Base-by-base conservation (phyloP, 1,140 invertebrate genomes). In the Andrena cerasifolii region DNA sequence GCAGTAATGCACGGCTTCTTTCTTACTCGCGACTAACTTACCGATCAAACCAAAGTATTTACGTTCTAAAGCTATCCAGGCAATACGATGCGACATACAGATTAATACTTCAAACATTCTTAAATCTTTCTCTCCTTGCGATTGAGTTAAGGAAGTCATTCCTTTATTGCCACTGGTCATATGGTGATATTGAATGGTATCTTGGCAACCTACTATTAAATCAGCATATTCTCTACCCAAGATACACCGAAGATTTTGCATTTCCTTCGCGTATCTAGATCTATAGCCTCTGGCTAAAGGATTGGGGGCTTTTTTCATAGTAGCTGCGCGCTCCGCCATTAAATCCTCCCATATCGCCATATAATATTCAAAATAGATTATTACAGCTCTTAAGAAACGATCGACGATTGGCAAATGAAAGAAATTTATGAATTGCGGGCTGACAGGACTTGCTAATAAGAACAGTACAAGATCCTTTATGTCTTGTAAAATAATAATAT, bases 381-480 rank as follows among this genome's bases (percentile, higher is more conserved):
- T 94, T 33, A 94, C 90, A 18, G 94, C 93, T 79, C 95, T 92
- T 66, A 95, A 88, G 87, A 95, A 95, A 81, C 93, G 91, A 81
- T 96, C 95, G 1, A 94, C 93, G 10, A 93, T 91, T 24, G 92
- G 89, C 7, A 93, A 87, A 79, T 95, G 95, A 49, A 95, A 91
- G 78, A 94, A 93, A 45, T 93, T 91, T 53, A 95, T 93, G 70
- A 95, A 93, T 80, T 94, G 91, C 2, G 92, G 85, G 51, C 93
- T 94, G 72, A 95, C 88, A 78, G 94, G 92, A 54, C 87, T 90
- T 24, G 89, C 76, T 14, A 94, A 91, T 2, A 94, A 92, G 86
- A 92, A 95, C 66, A 96, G 66, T 2, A 94, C 94, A 31, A 96
- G 92, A 85, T 95, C 94, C 89, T 95, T 95, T 49, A 95, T 90